A percentile compares a stretch with the other conserved stretches of the same genome.
phyloP scores from a whole-genome alignment of 2,888 invertebrate species.

The Digitonthophagus gazella region DNA sequence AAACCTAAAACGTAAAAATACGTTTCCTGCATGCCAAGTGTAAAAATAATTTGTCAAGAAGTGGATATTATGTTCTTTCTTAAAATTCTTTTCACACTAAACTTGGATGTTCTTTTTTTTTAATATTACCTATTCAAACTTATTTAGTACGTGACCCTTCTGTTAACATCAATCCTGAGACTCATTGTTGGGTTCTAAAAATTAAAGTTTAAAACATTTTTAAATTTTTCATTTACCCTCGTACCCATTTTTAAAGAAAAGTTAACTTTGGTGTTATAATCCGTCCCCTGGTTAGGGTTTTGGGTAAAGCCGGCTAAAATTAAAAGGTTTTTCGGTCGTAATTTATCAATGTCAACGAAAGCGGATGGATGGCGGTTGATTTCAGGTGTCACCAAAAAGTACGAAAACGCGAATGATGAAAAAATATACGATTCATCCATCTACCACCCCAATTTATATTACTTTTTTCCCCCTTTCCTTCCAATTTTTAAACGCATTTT shows the following conservation, averaged over 20 bases:
- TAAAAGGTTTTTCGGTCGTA: neutral
- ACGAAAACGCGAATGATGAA: neutral
- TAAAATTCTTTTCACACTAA: too few species aligned
- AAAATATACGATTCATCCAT: neutral
- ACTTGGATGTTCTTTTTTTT: too few species aligned
- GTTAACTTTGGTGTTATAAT: neutral
- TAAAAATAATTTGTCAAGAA: too few species aligned
- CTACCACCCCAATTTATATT: neutral
- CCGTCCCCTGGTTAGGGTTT: neutral
- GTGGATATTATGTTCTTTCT: too few species aligned
- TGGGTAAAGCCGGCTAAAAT: neutral
- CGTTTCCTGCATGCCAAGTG: too few species aligned
- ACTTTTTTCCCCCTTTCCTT: neutral
- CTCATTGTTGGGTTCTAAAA: too few species aligned
- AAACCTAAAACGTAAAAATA: too few species aligned
- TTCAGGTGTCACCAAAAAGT: neutral
- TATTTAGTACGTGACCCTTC: too few species aligned
- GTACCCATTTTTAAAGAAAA: neutral
- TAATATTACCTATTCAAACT: too few species aligned
- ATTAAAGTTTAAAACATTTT: too few species aligned
- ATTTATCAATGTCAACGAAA: neutral
- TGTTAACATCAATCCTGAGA: too few species aligned
- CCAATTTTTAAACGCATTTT: neutral
- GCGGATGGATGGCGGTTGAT: neutral
- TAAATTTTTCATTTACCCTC: too few species aligned